Evolutionary conservation across 2,113 vertebrate species (phyloP).

Genomic region (Spheniscus mendiculus): DNA sequence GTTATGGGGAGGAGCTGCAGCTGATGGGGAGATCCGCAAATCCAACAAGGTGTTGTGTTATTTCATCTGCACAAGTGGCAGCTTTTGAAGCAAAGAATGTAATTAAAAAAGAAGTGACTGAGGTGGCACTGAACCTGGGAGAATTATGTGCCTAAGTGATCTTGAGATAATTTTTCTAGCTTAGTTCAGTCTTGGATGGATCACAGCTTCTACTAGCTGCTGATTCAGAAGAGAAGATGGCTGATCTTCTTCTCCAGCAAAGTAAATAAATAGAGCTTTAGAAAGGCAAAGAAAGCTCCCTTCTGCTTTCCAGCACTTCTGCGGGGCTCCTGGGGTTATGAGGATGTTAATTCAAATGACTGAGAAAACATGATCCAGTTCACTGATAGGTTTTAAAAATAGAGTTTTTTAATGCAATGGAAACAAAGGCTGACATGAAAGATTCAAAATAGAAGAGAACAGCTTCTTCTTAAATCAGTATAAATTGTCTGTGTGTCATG

Average conservation of each 20-base stretch:
- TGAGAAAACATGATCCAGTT: slow-evolving; percentile 36
- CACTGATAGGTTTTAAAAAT: not conserved
- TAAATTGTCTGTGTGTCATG: slow-evolving; percentile 62
- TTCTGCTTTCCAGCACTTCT: slow-evolving; percentile 1
- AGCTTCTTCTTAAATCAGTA: slow-evolving; percentile 49
- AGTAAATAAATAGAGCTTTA: slow-evolving; percentile 45
- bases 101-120: not conserved
- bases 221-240: slow-evolving; percentile 54
- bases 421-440: slow-evolving; percentile 49
- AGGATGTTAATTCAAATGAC: slow-evolving; percentile 6
- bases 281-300: not conserved
- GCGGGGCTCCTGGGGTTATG: not conserved
- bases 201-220: not conserved
- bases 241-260: slow-evolving; percentile 21
- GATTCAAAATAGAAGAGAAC: slow-evolving; percentile 27
- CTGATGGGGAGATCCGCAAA: not conserved
- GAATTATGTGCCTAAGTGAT: not conserved
- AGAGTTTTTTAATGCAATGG: not conserved
- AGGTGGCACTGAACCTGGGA: not conserved
- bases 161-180: not conserved
- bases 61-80: not conserved
- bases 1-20: not conserved
- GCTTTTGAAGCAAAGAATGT: not conserved
- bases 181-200: not conserved
- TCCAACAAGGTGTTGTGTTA: not conserved